These are phyloP conservation scores for Synodontis membranacea DNA, from an alignment of 2,113 vertebrate genomes.

Conservation along the genomic window DNA sequence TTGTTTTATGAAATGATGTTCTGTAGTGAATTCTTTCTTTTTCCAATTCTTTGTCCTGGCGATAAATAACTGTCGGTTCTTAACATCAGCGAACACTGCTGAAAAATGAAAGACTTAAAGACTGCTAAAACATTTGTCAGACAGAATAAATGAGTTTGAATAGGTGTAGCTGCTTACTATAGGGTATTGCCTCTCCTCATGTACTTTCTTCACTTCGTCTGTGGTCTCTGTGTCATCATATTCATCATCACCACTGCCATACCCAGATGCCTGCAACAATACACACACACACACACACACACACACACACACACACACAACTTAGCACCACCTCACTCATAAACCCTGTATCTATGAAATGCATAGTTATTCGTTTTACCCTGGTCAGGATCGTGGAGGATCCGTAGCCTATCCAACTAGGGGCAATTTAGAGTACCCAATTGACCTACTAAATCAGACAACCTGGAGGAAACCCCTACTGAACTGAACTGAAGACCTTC, in stretches of 20 bases:
- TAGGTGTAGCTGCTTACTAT: constrained; percentile 57
- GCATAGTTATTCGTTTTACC: not conserved
- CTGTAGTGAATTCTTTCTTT: not conserved
- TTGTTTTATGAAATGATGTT: not conserved
- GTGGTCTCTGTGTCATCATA: constrained; percentile 70
- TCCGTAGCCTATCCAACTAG: not conserved
- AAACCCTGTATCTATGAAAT: not conserved
- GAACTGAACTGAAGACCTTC: not conserved
- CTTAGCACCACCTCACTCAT: not conserved
- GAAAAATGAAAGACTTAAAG: not conserved
- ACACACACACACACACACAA: constrained; percentile 28
- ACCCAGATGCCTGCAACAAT: constrained; percentile 81
- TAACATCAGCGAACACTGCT: not conserved
- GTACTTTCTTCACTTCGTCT: constrained; percentile 72
- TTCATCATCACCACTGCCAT: constrained; percentile 76
- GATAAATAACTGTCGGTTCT: constrained; percentile 2
- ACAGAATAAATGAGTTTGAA: not conserved
- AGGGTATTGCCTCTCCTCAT: constrained; percentile 67
- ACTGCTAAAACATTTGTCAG: not conserved
- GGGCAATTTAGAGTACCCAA: not conserved
- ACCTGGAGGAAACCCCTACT: not conserved
- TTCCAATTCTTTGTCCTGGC: not conserved
- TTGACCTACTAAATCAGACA: not conserved
- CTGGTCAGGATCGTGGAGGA: not conserved
- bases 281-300: constrained; percentile 18